Percentiles rank a stretch among this genome's conserved stretches.
Conservation (phyloP, 2,113 vertebrate genomes). For the Cebidichthys violaceus region DNA sequence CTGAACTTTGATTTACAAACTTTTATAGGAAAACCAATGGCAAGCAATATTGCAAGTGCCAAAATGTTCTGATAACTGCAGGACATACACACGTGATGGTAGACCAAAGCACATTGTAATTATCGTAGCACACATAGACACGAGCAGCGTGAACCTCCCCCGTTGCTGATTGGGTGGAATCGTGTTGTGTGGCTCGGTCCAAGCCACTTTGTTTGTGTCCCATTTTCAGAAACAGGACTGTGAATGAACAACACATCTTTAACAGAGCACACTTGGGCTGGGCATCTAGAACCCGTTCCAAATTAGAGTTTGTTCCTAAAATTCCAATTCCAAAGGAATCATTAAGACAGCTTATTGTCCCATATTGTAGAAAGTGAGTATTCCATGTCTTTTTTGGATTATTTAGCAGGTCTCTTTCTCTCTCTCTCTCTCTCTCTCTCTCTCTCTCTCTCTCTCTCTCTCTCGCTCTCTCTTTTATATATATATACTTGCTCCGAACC, state of each 20-base stretch:
- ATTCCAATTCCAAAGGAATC: background rate
- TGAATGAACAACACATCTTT: too few relatives aligned
- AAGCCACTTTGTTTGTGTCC: too few relatives aligned
- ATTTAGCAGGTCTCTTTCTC: too few relatives aligned
- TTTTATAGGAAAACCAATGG: slow-evolving; percentile 22
- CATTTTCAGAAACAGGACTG: too few relatives aligned
- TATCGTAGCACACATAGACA: background rate
- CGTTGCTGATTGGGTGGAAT: background rate
- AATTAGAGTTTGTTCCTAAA: background rate
- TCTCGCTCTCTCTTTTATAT: too few relatives aligned
- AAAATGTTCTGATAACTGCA: background rate
- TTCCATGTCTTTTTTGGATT: too few relatives aligned
- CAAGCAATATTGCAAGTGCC: background rate
- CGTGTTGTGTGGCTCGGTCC: background rate
- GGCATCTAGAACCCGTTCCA: background rate
- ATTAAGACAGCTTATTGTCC: too few relatives aligned
- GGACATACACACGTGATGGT: background rate
- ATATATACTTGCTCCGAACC: too few relatives aligned
- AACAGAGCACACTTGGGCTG: too few relatives aligned
- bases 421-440: too few relatives aligned
- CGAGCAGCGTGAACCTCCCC: background rate
- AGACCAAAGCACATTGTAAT: background rate
- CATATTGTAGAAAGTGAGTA: too few relatives aligned
- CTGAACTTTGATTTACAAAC: slow-evolving; percentile 44
- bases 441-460: too few relatives aligned